Evolutionary conservation across 2,888 invertebrate genomes (phyloP), one percentile per base, ranked within the genome.

Genomic region (Eilema caniola): DNA sequence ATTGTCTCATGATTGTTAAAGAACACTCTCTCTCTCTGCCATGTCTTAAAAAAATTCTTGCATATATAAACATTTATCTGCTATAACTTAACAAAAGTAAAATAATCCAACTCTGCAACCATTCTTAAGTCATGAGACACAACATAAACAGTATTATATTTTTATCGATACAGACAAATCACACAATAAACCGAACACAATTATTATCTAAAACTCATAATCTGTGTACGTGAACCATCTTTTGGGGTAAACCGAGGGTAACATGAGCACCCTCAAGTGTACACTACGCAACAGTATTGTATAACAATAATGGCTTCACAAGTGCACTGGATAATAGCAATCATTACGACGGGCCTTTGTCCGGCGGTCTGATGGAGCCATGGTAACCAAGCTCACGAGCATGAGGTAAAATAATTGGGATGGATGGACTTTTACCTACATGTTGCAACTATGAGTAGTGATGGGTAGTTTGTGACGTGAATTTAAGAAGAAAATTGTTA

Each of bases 281-380:
- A 37, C 56, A 59, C 72, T 77, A 76, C 62, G 69, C 70, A 71
- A 78, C 80, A 71, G 72, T 67, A 80, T 77, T 84, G 79, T 81
- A 66, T 70, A 82, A 83, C 72, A 14, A 86, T 85, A 87, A 89
- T 86, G 73, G 83, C 79, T 60, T 70, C 75, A 74, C 81, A 84
- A 90, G 88, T 87, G 86, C 84, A 70, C 78, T 77, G 74, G 84
- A 89, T 92, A 92, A 91, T 89, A 83, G 82, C 83, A 76, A 86
- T 89, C 82, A 78, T 82, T 82, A 82, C 81, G 85, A 85, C 86
- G 86, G 83, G 81, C 89, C 88, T 87, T 91, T 90, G 90, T 91
- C 88, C 89, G 86, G 83, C 67, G 64, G 20, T 47, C 83, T 89
- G 88, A 89, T 90, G 89, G 86, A 79, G 85, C 83, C 86, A 88